Evolutionary conservation across 2,797 vertebrate species (phyloP), one percentile per base, ranked within the genome.

Genomic region (Lithobates pipiens): DNA sequence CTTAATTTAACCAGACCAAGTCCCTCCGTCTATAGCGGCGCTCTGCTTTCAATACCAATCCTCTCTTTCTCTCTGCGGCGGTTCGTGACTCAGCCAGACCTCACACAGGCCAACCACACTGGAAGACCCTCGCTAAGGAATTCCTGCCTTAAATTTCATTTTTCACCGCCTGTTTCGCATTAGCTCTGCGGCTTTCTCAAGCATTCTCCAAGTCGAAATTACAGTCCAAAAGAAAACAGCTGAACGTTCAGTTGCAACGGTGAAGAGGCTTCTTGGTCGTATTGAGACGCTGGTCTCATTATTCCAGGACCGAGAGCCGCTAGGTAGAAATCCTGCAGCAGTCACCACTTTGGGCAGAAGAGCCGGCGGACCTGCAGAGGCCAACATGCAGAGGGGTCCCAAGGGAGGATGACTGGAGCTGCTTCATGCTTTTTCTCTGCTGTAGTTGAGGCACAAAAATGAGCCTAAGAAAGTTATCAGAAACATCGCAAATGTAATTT

Each of bases 151-250:
- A 91, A 85, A 83, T 92, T 93, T 93, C 92, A 92, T 95, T 95
- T 95, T 8, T 96, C 92, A 85, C 91, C 90, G 93, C 94, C 96
- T 98, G 97, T 95, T 95, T 96, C 91, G 91, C 90, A 96, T 97
- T 97, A 97, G 85, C 39, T 90, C 88, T 92, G 93, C 74, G 93
- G 93, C 91, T 95, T 96, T 96, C 68, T 92, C 91, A 92, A 92
- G 89, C 90, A 91, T 90, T 92, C 92, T 93, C 92, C 91, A 90
- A 94, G 92, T 93, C 85, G 92, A 90, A 94, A 91, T 90, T 90
- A 86, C 89, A 89, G 78, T 90, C 92, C 90, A 86, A 92, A 90
- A 92, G 91, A 82, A 88, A 83, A 91, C 88, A 91, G 88, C 92
- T 91, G 89, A 88, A 90, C 90, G 89, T 91, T 92, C 91, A 89